phyloP scores from a whole-genome alignment of 2,797 vertebrate species.

The Arrhamphus sclerolepis region DNA sequence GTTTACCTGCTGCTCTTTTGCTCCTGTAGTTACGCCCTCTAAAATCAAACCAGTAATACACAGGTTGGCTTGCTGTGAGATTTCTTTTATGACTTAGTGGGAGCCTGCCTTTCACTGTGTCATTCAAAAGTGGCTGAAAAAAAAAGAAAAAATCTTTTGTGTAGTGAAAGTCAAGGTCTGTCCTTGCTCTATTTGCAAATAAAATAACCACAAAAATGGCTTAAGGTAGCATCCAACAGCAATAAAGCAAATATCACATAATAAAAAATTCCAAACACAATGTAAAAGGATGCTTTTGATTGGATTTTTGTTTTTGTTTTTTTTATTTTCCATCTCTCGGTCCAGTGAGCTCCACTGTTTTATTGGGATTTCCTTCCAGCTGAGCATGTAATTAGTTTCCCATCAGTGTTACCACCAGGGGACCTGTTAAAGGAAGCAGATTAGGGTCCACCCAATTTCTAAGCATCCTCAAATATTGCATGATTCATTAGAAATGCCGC shows the following conservation, averaged over 20 bases:
- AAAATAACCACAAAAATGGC: background rate
- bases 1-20: constrained; percentile 25
- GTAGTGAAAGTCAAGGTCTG: background rate
- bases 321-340: constrained; percentile 11
- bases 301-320: constrained; percentile 10
- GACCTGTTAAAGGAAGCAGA: constrained; percentile 62
- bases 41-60: constrained; percentile 50
- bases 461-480: constrained; percentile 40
- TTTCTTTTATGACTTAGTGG: constrained; percentile 61
- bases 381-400: constrained; percentile 76
- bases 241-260: background rate
- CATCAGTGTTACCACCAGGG: constrained; percentile 70
- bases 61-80: constrained; percentile 39
- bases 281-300: constrained; percentile 5
- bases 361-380: constrained; percentile 74
- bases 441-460: constrained; percentile 42
- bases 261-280: constrained; percentile 1
- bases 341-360: constrained; percentile 44
- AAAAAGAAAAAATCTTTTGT: constrained; percentile 4
- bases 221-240: background rate
- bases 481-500: constrained; percentile 27
- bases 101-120: constrained; percentile 51
- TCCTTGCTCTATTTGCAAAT: constrained; percentile 2
- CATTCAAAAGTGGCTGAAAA: constrained; percentile 27
- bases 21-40: constrained; percentile 32